Evolutionary conservation across 2,888 invertebrate genomes (phyloP).

Genomic region (Orthosia incerta): DNA sequence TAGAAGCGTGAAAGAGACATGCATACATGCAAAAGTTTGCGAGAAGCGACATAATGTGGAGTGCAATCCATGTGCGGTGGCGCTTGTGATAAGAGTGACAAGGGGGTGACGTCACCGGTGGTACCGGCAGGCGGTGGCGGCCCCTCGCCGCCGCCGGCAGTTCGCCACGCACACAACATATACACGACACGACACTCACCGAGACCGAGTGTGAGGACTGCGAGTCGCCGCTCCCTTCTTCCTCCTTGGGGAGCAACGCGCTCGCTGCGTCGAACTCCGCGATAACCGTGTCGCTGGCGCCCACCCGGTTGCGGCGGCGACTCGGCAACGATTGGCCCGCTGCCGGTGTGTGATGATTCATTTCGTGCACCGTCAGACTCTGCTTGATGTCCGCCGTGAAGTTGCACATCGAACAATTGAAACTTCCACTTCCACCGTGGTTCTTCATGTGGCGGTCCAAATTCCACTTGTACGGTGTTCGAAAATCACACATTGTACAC

Average conservation of each 20-base stretch:
- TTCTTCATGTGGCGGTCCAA: slow-evolving; percentile 98
- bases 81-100: slow-evolving; percentile 75
- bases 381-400: slow-evolving; percentile 98
- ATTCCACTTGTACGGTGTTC: slow-evolving; percentile 98
- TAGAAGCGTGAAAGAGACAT: slow-evolving; percentile 53
- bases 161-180: slow-evolving; percentile 66
- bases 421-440: slow-evolving; percentile 96
- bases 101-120: slow-evolving; percentile 83
- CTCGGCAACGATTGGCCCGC: slow-evolving; percentile 92
- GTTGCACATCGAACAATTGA: slow-evolving; percentile 96
- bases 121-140: slow-evolving; percentile 68
- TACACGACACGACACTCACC: slow-evolving; percentile 77
- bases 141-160: slow-evolving; percentile 68
- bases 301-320: slow-evolving; percentile 94
- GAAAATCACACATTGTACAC: slow-evolving; percentile 98
- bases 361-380: slow-evolving; percentile 97
- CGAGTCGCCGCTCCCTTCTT: slow-evolving; percentile 89
- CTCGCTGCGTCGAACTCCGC: slow-evolving; percentile 73
- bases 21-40: slow-evolving; percentile 76
- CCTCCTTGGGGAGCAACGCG: slow-evolving; percentile 84
- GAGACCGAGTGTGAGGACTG: slow-evolving; percentile 85
- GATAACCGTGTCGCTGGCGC: slow-evolving; percentile 92
- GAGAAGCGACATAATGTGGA: slow-evolving; percentile 74
- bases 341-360: slow-evolving; percentile 96
- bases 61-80: slow-evolving; percentile 68